phyloP scores from a whole-genome alignment of 2,888 invertebrate species.

The Melanotus villosus region DNA sequence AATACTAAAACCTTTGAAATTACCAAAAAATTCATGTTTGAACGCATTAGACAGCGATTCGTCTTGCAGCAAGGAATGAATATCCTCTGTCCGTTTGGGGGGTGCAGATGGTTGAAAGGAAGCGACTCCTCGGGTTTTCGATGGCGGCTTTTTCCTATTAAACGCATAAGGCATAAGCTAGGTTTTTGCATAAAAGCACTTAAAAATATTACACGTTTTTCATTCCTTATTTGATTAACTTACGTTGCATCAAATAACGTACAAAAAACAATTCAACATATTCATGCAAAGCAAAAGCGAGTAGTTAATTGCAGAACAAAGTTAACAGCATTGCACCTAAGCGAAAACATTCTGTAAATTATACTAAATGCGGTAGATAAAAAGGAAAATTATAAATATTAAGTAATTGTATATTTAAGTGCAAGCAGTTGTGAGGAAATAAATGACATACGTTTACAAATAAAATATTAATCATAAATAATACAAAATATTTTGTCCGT shows the following conservation, averaged over 20 bases:
- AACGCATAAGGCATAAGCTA: constrained; percentile 41
- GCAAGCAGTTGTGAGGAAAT: constrained; percentile 15
- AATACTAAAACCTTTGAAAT: constrained; percentile 89
- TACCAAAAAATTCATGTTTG: constrained; percentile 81
- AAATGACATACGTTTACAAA: no score
- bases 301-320: neutral
- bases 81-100: constrained; percentile 76
- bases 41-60: constrained; percentile 57
- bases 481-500: no score
- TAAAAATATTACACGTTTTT: neutral
- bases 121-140: constrained; percentile 65
- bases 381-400: constrained; percentile 2
- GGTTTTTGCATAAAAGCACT: constrained; percentile 4
- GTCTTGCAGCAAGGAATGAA: constrained; percentile 75
- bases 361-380: no score
- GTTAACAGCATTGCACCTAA: constrained; percentile 15
- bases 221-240: no score
- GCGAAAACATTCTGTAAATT: neutral
- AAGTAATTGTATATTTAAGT: constrained; percentile 15
- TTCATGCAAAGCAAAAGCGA: neutral
- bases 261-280: neutral
- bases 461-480: no score
- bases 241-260: no score
- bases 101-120: constrained; percentile 65
- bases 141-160: constrained; percentile 64